Evolutionary conservation across 2,113 vertebrate species (phyloP).

Genomic region (Podiceps cristatus): DNA sequence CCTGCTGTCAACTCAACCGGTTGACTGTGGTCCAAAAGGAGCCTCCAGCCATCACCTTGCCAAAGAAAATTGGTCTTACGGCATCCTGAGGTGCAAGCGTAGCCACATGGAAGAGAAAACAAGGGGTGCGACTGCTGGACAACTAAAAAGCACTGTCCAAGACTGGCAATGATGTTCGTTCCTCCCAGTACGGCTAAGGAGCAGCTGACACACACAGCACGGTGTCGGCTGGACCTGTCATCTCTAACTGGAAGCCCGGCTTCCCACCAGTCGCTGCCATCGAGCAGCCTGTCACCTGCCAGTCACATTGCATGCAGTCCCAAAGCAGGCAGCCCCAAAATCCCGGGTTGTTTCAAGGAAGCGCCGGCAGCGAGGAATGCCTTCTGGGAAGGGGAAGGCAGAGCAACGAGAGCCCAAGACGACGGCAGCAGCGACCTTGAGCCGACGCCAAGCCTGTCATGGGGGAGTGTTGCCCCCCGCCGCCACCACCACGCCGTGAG

Average conservation of each 20-base stretch:
- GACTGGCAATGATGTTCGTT: not conserved
- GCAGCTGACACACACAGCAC: not conserved
- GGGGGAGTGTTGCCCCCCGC: not conserved
- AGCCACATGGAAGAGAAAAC: not conserved
- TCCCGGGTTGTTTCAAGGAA: not conserved
- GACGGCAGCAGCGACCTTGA: fast-evolving
- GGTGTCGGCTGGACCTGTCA: not conserved
- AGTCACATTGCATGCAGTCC: not conserved
- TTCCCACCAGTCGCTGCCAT: not conserved
- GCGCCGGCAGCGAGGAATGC: not conserved
- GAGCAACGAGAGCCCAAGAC: not conserved
- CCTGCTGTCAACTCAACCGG: not conserved
- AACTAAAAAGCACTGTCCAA: not conserved
- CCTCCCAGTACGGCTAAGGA: not conserved
- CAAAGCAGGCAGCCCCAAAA: not conserved
- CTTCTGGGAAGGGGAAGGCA: not conserved
- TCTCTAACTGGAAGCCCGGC: not conserved
- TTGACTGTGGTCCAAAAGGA: not conserved
- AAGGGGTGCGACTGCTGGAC: not conserved
- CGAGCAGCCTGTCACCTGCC: not conserved
- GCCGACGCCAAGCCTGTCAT: fast-evolving
- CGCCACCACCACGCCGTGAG: fast-evolving
- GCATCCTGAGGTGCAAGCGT: not conserved
- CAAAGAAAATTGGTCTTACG: fast-evolving
- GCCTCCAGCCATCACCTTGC: not conserved